Evolutionary conservation across 2,888 invertebrate species (phyloP).

Genomic region (Dasysyrphus tricinctus): DNA sequence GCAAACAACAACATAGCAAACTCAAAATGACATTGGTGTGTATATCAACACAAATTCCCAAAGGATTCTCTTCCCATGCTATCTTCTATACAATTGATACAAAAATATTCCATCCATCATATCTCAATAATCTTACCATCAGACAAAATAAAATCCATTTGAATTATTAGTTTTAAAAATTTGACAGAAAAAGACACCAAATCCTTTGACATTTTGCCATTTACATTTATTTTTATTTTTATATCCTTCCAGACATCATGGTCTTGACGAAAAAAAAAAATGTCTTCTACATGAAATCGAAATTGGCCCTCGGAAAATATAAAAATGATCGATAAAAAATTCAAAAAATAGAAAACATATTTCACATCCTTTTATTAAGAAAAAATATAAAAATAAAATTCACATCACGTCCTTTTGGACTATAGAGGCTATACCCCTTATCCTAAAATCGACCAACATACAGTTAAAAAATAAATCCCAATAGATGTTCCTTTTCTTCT

Average conservation of each 20-base stretch:
- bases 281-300: background rate
- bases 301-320: background rate
- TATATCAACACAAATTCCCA: conserved; percentile 2
- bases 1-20: background rate
- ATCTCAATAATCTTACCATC: conserved; percentile 12
- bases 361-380: conserved; percentile 2
- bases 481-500: conserved; percentile 7
- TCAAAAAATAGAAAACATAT: background rate
- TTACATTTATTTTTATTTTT: conserved; percentile 19
- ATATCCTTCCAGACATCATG: background rate
- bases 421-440: conserved; percentile 6
- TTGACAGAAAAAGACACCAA: conserved; percentile 40
- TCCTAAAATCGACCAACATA: conserved; percentile 6
- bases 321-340: conserved; percentile 15
- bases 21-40: background rate
- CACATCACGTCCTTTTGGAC: conserved; percentile 61
- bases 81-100: background rate
- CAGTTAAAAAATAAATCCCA: background rate
- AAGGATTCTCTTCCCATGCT: background rate
- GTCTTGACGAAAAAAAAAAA: background rate
- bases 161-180: conserved; percentile 57
- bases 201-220: conserved; percentile 42
- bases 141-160: conserved; percentile 33
- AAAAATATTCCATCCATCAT: background rate
- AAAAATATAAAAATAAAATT: conserved; percentile 37